Conservation (phyloP, 2,113 vertebrate genomes). For the Phainopepla nitens region DNA sequence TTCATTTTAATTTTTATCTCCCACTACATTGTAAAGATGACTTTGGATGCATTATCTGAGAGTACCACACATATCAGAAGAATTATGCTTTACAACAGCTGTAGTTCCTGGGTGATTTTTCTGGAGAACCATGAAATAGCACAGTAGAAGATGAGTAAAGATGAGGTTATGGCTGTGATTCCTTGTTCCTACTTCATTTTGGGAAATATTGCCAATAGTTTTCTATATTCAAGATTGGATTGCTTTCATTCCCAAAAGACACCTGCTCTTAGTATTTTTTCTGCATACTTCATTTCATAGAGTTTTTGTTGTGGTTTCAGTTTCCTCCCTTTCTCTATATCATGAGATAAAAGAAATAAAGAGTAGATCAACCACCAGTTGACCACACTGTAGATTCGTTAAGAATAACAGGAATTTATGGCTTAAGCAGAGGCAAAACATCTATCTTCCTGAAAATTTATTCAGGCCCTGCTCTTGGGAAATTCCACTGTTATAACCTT, state of each 20-base stretch:
- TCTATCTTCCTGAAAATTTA: background rate
- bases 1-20: background rate
- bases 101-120: background rate
- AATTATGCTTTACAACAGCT: background rate
- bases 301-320: background rate
- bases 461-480: background rate
- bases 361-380: background rate
- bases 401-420: background rate
- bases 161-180: background rate
- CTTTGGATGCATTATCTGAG: background rate
- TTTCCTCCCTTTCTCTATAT: background rate
- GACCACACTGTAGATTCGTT: background rate
- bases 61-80: background rate
- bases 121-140: background rate
- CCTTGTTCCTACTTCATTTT: background rate
- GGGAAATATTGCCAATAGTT: background rate
- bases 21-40: background rate
- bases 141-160: background rate
- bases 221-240: background rate
- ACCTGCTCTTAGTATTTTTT: background rate
- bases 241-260: background rate
- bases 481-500: background rate
- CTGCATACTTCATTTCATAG: background rate
- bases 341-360: background rate
- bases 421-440: background rate